phyloP scores from a whole-genome alignment of 1,140 invertebrate genomes.

The Penaeus indicus region DNA sequence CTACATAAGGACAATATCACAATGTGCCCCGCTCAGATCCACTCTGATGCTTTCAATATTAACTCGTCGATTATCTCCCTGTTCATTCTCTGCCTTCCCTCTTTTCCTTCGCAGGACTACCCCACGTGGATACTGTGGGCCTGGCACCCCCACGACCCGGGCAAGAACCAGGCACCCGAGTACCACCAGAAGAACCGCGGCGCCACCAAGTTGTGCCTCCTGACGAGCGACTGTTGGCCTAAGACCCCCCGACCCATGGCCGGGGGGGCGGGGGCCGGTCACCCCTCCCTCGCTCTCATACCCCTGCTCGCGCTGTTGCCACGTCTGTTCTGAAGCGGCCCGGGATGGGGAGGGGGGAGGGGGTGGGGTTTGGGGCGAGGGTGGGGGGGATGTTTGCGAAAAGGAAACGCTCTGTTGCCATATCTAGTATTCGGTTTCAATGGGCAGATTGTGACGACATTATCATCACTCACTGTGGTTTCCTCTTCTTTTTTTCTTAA shows the following conservation, averaged over 20 bases:
- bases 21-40: neutral
- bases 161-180: conserved; percentile 7
- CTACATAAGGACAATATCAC: neutral
- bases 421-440: conserved; percentile 23
- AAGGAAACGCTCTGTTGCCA: conserved; percentile 33
- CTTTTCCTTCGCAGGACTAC: conserved; percentile 27
- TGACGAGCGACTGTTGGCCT: conserved; percentile 46
- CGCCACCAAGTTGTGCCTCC: conserved; percentile 44
- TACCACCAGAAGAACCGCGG: conserved; percentile 52
- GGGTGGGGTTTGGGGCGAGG: too few relatives aligned
- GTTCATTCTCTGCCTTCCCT: neutral
- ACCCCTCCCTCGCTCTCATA: conserved; percentile 7
- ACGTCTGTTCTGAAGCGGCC: conserved; percentile 46
- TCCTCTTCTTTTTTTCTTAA: neutral
- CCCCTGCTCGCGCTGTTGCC: conserved; percentile 38
- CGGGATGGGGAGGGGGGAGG: too few relatives aligned
- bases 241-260: neutral
- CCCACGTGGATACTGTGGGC: conserved; percentile 56
- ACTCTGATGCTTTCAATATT: neutral
- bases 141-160: conserved; percentile 52
- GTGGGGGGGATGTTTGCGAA: too few relatives aligned
- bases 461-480: neutral
- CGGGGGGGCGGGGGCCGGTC: conserved; percentile 4
- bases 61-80: neutral
- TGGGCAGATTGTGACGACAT: neutral